A percentile compares a stretch with the other conserved stretches of the same genome.
phyloP scores from a whole-genome alignment of 2,113 vertebrate genomes.

The Myiagra hebetior region DNA sequence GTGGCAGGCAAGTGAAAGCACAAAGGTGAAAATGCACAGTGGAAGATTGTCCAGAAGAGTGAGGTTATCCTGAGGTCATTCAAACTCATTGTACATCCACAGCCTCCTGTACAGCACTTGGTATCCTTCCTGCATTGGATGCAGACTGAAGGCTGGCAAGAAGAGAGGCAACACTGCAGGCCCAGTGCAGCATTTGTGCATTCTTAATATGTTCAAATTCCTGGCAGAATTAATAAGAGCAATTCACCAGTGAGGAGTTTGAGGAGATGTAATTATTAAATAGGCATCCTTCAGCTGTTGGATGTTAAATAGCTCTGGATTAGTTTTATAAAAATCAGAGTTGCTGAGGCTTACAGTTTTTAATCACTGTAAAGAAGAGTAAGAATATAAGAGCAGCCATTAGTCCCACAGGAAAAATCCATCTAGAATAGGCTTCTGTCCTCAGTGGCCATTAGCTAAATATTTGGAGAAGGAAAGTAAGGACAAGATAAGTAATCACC shows the following conservation, averaged over 20 bases:
- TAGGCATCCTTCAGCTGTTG: background rate
- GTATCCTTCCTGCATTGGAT: background rate
- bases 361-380: background rate
- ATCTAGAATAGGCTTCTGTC: background rate
- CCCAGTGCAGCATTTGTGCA: rapidly evolving
- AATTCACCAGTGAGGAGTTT: background rate
- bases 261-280: background rate
- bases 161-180: background rate
- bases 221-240: background rate
- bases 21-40: background rate
- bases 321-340: background rate
- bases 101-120: background rate
- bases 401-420: background rate
- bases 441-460: background rate
- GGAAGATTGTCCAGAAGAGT: background rate
- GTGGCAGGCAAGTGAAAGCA: background rate
- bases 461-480: background rate
- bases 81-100: background rate
- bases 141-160: background rate
- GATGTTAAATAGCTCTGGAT: background rate
- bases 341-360: background rate
- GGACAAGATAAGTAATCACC: background rate
- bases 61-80: background rate
- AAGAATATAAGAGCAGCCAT: background rate
- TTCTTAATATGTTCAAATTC: background rate